phyloP scores from a whole-genome alignment of 2,888 invertebrate species.

The Sialis fuliginosa region DNA sequence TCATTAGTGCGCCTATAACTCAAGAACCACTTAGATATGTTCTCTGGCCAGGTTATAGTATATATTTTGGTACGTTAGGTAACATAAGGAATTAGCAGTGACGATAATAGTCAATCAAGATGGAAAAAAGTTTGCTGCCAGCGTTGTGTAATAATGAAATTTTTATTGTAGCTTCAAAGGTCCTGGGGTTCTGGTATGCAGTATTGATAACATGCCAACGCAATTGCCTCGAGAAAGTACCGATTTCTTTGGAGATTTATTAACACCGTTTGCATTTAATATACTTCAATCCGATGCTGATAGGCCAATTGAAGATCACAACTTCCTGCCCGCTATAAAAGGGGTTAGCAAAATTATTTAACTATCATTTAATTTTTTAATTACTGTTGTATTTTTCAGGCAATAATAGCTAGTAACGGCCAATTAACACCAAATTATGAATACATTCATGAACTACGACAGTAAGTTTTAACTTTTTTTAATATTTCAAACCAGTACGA shows the following conservation, averaged over 20 bases:
- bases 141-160: background rate
- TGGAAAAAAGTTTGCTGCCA: no score
- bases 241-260: conserved; percentile 89
- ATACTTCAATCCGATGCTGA: conserved; percentile 74
- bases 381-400: conserved; percentile 36
- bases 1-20: no score
- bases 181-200: conserved; percentile 95
- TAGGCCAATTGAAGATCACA: conserved; percentile 57
- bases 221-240: conserved; percentile 95
- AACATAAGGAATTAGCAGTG: no score
- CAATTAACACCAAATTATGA: conserved; percentile 79
- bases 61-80: no score
- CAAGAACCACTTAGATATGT: no score
- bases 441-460: conserved; percentile 83
- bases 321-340: conserved; percentile 51
- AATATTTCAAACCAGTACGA: background rate
- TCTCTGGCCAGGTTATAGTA: no score
- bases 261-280: conserved; percentile 76
- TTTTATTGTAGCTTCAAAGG: conserved; percentile 67
- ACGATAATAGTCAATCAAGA: no score
- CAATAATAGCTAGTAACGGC: conserved; percentile 94
- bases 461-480: conserved; percentile 23
- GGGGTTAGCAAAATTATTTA: conserved; percentile 31
- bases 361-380: conserved; percentile 8
- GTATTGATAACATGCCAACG: conserved; percentile 99